These are phyloP conservation scores for Ranitomeya imitator DNA, from an alignment of 2,113 vertebrate species.

Conservation along the genomic window DNA sequence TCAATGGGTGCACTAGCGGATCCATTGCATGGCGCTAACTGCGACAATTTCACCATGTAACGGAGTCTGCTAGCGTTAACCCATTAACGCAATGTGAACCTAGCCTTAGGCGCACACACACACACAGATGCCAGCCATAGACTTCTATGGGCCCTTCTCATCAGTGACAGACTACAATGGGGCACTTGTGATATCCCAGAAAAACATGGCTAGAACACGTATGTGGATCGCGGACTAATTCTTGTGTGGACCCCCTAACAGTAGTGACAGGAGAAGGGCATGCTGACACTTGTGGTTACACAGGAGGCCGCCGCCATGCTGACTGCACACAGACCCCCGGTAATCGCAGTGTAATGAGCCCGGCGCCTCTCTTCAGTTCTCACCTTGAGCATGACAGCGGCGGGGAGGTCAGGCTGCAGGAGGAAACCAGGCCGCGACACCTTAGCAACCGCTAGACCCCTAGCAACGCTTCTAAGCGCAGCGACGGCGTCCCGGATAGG, in stretches of 20 bases:
- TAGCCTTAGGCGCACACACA: no score
- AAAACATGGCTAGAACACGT: no score
- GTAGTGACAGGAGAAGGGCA: neutral
- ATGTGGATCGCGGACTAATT: no score
- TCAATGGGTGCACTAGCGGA: no score
- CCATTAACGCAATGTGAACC: no score
- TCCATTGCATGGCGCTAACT: no score
- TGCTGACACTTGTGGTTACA: neutral
- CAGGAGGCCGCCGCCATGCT: neutral
- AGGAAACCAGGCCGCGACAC: conserved; percentile 31
- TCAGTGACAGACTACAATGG: no score
- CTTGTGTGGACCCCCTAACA: neutral
- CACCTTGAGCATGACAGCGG: conserved; percentile 54
- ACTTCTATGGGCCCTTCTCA: no score
- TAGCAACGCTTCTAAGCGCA: conserved; percentile 5
- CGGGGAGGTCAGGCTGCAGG: conserved; percentile 36
- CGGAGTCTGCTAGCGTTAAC: no score
- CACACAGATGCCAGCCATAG: no score
- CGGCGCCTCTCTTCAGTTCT: neutral
- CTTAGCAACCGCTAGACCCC: conserved; percentile 28
- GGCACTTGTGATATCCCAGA: no score
- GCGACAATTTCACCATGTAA: no score
- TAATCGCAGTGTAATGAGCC: neutral
- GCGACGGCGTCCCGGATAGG: conserved; percentile 14
- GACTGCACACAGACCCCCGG: neutral